Evolutionary conservation across 2,797 vertebrate genomes (phyloP).

Genomic region (Eulemur rubriventer): DNA sequence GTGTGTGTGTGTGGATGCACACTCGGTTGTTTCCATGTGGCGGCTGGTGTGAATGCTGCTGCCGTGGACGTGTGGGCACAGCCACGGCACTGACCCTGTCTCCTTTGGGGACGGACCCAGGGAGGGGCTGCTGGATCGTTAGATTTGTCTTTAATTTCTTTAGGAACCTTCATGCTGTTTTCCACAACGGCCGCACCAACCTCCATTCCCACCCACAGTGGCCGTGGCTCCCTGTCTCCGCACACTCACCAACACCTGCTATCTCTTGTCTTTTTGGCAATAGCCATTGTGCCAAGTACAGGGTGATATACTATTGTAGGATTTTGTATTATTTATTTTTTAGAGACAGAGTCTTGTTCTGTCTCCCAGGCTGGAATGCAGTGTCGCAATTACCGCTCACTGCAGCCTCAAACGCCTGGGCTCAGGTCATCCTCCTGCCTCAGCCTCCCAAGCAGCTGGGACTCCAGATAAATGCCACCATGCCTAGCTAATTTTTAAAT

Average conservation of each 20-base stretch:
- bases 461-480: too few relatives aligned
- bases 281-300: too few relatives aligned
- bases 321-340: too few relatives aligned
- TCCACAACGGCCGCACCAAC: neutral
- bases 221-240: neutral
- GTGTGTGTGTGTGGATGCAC: neutral
- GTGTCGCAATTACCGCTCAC: too few relatives aligned
- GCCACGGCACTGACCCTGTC: too few relatives aligned
- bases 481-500: too few relatives aligned
- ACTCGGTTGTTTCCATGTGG: neutral
- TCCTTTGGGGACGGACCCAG: neutral
- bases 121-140: neutral
- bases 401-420: too few relatives aligned
- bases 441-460: too few relatives aligned
- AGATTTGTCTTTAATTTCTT: neutral
- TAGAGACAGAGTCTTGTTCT: too few relatives aligned
- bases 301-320: too few relatives aligned
- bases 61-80: neutral
- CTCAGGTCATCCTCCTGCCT: too few relatives aligned
- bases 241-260: neutral
- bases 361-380: too few relatives aligned
- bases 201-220: neutral
- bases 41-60: fast-evolving
- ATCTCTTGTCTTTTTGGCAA: neutral
- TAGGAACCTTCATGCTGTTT: neutral